Conservation (phyloP, 2,113 vertebrate genomes). For the Oostethus manadensis region DNA sequence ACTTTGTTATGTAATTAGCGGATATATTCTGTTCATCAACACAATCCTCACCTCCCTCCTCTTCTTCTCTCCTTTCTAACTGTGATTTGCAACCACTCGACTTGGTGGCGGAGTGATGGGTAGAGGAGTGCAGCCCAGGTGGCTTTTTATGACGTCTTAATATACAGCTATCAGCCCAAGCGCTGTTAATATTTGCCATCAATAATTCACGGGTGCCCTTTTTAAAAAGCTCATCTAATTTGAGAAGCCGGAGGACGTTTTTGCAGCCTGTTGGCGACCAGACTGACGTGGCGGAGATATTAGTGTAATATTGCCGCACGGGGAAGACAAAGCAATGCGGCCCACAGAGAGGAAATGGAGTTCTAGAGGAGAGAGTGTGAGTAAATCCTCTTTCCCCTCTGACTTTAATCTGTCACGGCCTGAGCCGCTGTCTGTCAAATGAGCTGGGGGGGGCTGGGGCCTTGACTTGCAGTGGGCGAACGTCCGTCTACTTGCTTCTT, state of each 20-base stretch:
- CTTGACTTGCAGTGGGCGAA: slow-evolving; percentile 11
- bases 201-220: background rate
- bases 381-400: slow-evolving; percentile 65
- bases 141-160: too few species aligned
- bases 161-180: too few species aligned
- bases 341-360: slow-evolving; percentile 9
- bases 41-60: too few species aligned
- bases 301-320: background rate
- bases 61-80: too few species aligned
- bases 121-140: too few species aligned
- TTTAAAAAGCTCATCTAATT: background rate
- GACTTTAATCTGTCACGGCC: slow-evolving; percentile 59
- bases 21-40: too few species aligned
- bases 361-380: slow-evolving; percentile 17
- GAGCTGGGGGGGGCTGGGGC: slow-evolving; percentile 13
- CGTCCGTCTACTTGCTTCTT: background rate
- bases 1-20: too few species aligned
- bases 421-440: slow-evolving; percentile 49
- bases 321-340: background rate
- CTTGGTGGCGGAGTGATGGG: too few species aligned
- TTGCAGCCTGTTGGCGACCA: too few species aligned
- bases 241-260: background rate
- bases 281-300: too few species aligned
- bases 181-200: background rate
- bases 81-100: too few species aligned